phyloP scores from a whole-genome alignment of 2,888 invertebrate genomes.

The Nomada ferruginata region DNA sequence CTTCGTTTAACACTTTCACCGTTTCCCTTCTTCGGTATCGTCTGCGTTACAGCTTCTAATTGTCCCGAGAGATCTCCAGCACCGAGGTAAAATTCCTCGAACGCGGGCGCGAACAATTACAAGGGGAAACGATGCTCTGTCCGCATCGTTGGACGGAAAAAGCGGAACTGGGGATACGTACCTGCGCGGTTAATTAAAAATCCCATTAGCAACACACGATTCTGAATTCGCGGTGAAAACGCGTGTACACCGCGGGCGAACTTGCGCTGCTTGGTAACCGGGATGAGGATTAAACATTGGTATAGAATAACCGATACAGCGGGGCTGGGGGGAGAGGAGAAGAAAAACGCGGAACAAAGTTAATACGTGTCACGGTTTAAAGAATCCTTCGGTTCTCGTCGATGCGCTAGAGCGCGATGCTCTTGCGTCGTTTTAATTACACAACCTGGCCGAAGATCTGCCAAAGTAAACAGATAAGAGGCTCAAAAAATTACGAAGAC shows the following conservation, averaged over 20 bases:
- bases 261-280: conserved; percentile 24
- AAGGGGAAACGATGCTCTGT: conserved; percentile 1
- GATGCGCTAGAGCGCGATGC: neutral
- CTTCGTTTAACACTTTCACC: conserved; percentile 72
- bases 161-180: conserved; percentile 43
- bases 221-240: conserved; percentile 20
- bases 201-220: conserved; percentile 41
- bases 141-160: conserved; percentile 17
- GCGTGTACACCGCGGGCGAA: neutral
- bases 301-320: neutral
- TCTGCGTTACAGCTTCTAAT: conserved; percentile 49
- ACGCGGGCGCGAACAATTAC: conserved; percentile 11
- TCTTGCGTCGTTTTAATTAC: conserved; percentile 61
- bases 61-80: conserved; percentile 37
- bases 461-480: conserved; percentile 69
- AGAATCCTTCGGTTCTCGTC: neutral
- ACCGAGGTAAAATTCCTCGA: conserved; percentile 43
- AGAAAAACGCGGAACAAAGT: neutral
- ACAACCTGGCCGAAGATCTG: conserved; percentile 52
- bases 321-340: too few species aligned
- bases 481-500: conserved; percentile 58
- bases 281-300: conserved; percentile 32
- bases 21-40: conserved; percentile 61
- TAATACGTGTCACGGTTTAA: neutral
- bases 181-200: conserved; percentile 43